Evolutionary conservation across 1,140 invertebrate genomes (phyloP), one percentile per base, ranked within the genome.

Genomic region (Oscheius sp.): DNA sequence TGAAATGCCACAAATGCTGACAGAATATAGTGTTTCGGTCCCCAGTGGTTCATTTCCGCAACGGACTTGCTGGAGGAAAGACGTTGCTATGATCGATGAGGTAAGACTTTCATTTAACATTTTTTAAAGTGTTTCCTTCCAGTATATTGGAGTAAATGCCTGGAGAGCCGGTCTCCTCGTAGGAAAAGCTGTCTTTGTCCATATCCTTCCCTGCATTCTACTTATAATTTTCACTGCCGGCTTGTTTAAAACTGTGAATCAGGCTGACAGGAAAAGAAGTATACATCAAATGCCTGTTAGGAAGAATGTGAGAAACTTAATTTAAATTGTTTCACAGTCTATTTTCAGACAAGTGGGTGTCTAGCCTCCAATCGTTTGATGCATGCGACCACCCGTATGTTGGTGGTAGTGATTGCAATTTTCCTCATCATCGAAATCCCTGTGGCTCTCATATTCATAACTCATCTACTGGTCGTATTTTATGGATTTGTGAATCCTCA

Each of bases 121-220:
- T n/a, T 4, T 7, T 4, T 55, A 55, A 13, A 23, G 7, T 7
- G 18, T 18, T 63, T 32, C n/a, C n/a, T 59, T 80, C 79, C 69
- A 79, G 79, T 28, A 46, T 64, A 59, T 68, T 78, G 35, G 35
- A 75, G 32, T 81, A 78, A 46, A 82, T 63, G 69, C 58, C 68
- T 59, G 20, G 70, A 63, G 28, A 18, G 34, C 38, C 20, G 64
- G 35, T 63, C 38, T 55, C 1, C 34, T 66, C 20, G 26, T 42
- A 4, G 13, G n/a, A 15, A 28, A 35, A 18, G 79, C 68, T 1
- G 52, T 78, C 1, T 67, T 79, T 35, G 80, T 80, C n/a, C 79
- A 80, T 65, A 36, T 75, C 23, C 32, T 82, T 20, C 79, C 79
- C 15, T 80, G 79, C 35, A 20, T 76, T 62, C 42, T 82, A 49